These are phyloP conservation scores for Herpetotheres cachinnans DNA, from an alignment of 2,113 vertebrate genomes.

Conservation along the genomic window DNA sequence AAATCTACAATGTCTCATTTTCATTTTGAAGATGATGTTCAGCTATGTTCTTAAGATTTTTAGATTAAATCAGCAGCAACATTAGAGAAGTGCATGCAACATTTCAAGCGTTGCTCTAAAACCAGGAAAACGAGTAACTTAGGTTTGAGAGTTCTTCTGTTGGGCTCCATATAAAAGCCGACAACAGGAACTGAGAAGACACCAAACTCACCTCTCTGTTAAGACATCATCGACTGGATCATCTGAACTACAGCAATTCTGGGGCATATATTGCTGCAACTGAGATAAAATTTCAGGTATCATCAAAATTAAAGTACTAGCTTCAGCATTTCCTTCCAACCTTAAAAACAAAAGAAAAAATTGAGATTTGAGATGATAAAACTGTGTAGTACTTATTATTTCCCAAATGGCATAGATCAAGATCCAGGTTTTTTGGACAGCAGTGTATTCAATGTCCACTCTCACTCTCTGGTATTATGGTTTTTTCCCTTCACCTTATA, in stretches of 20 bases:
- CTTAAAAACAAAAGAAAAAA: constrained; percentile 34
- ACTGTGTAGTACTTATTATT: not conserved
- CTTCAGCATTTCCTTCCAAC: constrained; percentile 4
- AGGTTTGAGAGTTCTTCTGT: not conserved
- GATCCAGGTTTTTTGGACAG: not conserved
- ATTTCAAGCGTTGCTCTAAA: not conserved
- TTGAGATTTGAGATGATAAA: not conserved
- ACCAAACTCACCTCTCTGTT: constrained; percentile 57
- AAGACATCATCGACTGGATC: not conserved
- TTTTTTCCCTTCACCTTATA: not conserved
- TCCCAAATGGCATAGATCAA: not conserved
- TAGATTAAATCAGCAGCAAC: not conserved
- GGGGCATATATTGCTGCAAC: constrained; percentile 9
- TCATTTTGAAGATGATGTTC: not conserved
- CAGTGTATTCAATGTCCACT: not conserved
- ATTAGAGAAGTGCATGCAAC: not conserved
- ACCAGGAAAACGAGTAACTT: not conserved
- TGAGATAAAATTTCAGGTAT: constrained; percentile 15
- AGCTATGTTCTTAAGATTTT: not conserved
- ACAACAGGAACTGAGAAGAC: accelerated
- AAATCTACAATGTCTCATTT: not conserved
- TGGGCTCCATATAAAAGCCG: not conserved
- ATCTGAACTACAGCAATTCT: not conserved
- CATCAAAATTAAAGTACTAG: not conserved
- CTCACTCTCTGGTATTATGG: not conserved